Conservation (phyloP, 2,888 invertebrate genomes). For the Timema podura region DNA sequence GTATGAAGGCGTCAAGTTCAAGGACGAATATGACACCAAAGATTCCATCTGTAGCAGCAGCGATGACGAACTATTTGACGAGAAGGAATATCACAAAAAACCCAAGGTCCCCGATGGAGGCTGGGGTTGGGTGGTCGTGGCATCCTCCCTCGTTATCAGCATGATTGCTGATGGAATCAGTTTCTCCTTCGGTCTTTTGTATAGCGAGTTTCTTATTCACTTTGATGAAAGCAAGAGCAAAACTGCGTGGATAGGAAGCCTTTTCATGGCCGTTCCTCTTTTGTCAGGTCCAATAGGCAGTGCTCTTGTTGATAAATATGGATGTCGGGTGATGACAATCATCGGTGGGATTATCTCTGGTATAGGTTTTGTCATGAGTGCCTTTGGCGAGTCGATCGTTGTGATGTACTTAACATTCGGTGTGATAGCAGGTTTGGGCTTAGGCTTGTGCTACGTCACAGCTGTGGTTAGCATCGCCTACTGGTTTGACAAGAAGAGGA, state of each 20-base stretch:
- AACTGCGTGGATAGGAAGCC: constrained; percentile 85
- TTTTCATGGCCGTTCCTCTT: constrained; percentile 83
- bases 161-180: constrained; percentile 91
- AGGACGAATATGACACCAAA: neutral
- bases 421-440: constrained; percentile 75
- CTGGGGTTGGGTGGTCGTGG: constrained; percentile 84
- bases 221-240: constrained; percentile 78
- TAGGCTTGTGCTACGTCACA: constrained; percentile 82
- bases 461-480: constrained; percentile 89
- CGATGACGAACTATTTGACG: constrained; percentile 8
- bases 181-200: constrained; percentile 87
- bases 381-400: constrained; percentile 64
- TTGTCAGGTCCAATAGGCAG: constrained; percentile 62
- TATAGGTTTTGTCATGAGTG: constrained; percentile 71
- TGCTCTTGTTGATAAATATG: constrained; percentile 78
- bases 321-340: constrained; percentile 55
- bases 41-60: constrained; percentile 18
- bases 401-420: constrained; percentile 83
- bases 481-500: constrained; percentile 86
- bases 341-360: constrained; percentile 43
- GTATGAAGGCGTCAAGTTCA: constrained; percentile 16
- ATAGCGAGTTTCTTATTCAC: constrained; percentile 74
- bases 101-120: constrained; percentile 73
- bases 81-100: constrained; percentile 42
- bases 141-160: constrained; percentile 79